Evolutionary conservation across 1,140 invertebrate species (phyloP).

Genomic region (Zaprionus taronus): DNA sequence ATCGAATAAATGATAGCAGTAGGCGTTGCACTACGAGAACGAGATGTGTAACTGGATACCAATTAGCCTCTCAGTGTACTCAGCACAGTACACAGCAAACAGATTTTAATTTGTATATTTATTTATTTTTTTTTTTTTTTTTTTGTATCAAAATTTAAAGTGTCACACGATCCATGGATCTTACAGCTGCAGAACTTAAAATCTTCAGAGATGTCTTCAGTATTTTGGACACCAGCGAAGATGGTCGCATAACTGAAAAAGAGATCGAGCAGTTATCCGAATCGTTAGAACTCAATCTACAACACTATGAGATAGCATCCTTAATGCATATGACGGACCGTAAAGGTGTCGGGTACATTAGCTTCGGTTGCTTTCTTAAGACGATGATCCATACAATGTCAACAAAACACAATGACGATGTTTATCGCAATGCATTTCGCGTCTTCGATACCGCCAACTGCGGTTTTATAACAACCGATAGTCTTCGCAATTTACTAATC

Average conservation of each 20-base stretch:
- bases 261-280: slow-evolving; percentile 71
- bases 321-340: slow-evolving; percentile 84
- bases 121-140: no score
- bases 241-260: slow-evolving; percentile 11
- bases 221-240: neutral
- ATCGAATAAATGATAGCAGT: neutral
- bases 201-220: slow-evolving; percentile 9
- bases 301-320: slow-evolving; percentile 73
- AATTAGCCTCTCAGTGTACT: no score
- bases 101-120: no score
- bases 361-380: slow-evolving; percentile 55
- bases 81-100: no score
- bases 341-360: slow-evolving; percentile 79
- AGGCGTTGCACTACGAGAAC: no score
- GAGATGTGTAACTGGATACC: no score
- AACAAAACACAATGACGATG: slow-evolving; percentile 33
- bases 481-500: slow-evolving; percentile 97
- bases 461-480: slow-evolving; percentile 94
- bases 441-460: slow-evolving; percentile 93
- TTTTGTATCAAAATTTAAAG: slow-evolving; percentile 18
- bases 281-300: slow-evolving; percentile 64
- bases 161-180: slow-evolving; percentile 18
- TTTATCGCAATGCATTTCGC: slow-evolving; percentile 84
- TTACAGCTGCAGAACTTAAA: neutral
- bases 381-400: slow-evolving; percentile 42